Evolutionary conservation across 1,140 invertebrate genomes (phyloP), one percentile per base, ranked within the genome.

Genomic region (Lineus longissimus): DNA sequence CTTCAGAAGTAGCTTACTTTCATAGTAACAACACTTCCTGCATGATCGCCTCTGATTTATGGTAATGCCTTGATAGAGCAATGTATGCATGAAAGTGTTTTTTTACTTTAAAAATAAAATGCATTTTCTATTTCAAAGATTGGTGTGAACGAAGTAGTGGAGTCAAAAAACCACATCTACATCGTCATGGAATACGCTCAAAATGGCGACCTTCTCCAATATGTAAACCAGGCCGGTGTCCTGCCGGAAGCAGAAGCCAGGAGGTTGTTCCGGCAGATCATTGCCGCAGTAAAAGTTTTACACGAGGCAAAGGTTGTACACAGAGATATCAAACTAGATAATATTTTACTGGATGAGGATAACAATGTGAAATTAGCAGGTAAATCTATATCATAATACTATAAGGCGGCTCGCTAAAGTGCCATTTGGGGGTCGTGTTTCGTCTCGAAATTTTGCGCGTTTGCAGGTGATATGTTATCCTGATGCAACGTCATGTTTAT

Each of bases 151-250:
- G 61, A 91, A 76, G 80, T 86, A 11, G 73, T 85, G 47, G 83
- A 86, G 74, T 83, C 80, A 13, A 70, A 78, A 22, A 70, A n/a
- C 13, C 81, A 73, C 29, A 88, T 93, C 6, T 91, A 93, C 75
- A 90, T 94, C 68, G 91, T 91, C 70, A 94, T 94, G 92, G 86
- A 91, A 41, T 88, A 88, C 74, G 91, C 91, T 15, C 89, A 91
- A 65, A 91, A 92, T 66, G 92, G 92, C 0, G 91, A 94, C 77
- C 81, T 95, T 1, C 73, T 93, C 55, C 88, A 91, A 72, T 91
- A 90, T 71, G 88, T 94, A 15, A 66, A 67, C 31, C 59, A 55
- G 27, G 11, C 63, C 6, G 69, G 68, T 1, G 17, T 51, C n/a
- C 41, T 75, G 15, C 23, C 23, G 7, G 74, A 75, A 62, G 55